These are phyloP conservation scores for Podilymbus podiceps DNA, from an alignment of 2,113 vertebrate genomes.

Conservation along the genomic window DNA sequence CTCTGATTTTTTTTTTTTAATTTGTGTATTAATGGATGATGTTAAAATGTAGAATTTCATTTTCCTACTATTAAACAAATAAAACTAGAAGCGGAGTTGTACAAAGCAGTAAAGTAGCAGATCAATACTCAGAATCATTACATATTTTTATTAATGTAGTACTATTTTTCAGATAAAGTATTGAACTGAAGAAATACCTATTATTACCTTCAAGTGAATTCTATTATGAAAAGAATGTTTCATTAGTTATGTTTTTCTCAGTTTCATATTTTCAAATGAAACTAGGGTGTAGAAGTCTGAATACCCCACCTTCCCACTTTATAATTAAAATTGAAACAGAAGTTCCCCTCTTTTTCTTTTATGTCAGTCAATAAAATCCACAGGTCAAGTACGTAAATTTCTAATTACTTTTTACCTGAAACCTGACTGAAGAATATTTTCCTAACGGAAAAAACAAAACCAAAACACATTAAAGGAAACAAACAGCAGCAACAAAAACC, in stretches of 20 bases:
- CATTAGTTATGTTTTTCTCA: neutral
- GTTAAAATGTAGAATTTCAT: neutral
- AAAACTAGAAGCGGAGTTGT: neutral
- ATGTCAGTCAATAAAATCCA: neutral
- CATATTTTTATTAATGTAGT: neutral
- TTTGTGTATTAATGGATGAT: neutral
- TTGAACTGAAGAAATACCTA: neutral
- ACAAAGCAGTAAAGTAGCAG: neutral
- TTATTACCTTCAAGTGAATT: neutral
- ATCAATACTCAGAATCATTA: neutral
- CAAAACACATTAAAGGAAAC: neutral
- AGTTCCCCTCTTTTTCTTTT: neutral
- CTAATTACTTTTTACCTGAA: neutral
- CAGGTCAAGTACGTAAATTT: neutral
- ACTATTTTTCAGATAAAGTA: neutral
- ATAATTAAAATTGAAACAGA: neutral
- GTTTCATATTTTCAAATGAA: neutral
- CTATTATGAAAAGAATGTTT: neutral
- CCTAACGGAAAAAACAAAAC: neutral
- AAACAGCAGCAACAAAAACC: neutral
- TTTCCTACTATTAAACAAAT: neutral
- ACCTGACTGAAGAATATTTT: neutral
- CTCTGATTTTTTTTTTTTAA: neutral
- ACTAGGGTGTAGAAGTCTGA: neutral
- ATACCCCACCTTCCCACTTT: neutral